Evolutionary conservation across 2,888 invertebrate genomes (phyloP).

Genomic region (Rhorus exstirpatorius): DNA sequence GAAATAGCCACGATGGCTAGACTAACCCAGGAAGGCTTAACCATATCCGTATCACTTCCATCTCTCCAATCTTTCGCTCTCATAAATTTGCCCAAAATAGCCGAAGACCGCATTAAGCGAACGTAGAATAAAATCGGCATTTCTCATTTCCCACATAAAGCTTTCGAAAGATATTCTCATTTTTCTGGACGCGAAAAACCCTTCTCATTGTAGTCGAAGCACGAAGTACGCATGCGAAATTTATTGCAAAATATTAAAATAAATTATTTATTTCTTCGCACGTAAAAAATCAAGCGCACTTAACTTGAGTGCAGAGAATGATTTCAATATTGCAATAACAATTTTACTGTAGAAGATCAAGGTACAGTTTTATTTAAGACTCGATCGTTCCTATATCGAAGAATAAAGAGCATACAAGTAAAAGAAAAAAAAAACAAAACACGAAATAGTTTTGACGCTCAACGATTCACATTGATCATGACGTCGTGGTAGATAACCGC

Average conservation of each 20-base stretch:
- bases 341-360: not conserved
- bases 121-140: conserved; percentile 51
- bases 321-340: conserved; percentile 11
- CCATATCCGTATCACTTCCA: conserved; percentile 13
- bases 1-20: conserved; percentile 20
- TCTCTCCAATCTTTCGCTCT: not conserved
- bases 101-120: conserved; percentile 39
- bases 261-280: conserved; percentile 13
- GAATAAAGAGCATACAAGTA: not conserved
- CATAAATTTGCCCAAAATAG: conserved; percentile 27
- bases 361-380: not conserved
- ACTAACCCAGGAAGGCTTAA: conserved; percentile 26
- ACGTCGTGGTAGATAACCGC: not conserved
- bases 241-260: conserved; percentile 34
- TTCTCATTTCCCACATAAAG: not conserved
- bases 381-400: not conserved
- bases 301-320: conserved; percentile 2
- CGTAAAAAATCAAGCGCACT: not conserved
- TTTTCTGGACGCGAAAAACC: conserved; percentile 31
- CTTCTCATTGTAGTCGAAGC: conserved; percentile 30
- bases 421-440: not conserved
- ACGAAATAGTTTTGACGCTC: conserved; percentile 17
- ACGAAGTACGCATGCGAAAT: conserved; percentile 32
- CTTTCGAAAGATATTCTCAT: conserved; percentile 18
- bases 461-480: conserved; percentile 5